Conservation (phyloP, 2,888 invertebrate species). For the Lissonota sp. region DNA sequence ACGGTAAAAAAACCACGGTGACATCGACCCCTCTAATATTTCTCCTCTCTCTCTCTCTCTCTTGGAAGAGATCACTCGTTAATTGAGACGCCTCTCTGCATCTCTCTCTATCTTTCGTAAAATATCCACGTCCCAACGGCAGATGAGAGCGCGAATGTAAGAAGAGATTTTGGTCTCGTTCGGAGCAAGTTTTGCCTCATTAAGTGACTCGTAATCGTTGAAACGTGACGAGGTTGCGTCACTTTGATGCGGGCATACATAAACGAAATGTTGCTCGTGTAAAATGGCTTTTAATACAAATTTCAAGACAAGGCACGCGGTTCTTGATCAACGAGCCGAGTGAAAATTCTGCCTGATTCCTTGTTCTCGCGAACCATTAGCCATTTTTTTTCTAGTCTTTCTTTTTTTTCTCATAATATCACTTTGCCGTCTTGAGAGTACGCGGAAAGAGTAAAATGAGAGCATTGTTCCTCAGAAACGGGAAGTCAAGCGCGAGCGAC, state of each 20-base stretch:
- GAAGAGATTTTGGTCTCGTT: constrained; percentile 44
- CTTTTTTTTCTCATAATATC: constrained; percentile 15
- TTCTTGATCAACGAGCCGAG: constrained; percentile 68
- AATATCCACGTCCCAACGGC: constrained; percentile 26
- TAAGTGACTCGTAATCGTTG: constrained; percentile 49
- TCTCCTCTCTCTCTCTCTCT: constrained; percentile 2
- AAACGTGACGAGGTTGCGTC: constrained; percentile 51
- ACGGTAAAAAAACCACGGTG: constrained; percentile 39
- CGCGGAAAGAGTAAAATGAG: constrained; percentile 50
- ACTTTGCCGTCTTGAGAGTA: constrained; percentile 16
- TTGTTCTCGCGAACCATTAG: constrained; percentile 40
- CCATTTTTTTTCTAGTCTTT: constrained; percentile 9
- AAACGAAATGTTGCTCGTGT: neutral
- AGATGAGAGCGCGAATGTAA: constrained; percentile 16
- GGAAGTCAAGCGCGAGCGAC: neutral
- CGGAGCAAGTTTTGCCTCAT: constrained; percentile 52
- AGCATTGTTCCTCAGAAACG: constrained; percentile 45
- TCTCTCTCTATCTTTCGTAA: constrained; percentile 47
- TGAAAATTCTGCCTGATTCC: constrained; percentile 53
- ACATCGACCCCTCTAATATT: constrained; percentile 57
- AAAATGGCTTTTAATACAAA: constrained; percentile 31
- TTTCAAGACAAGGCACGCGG: constrained; percentile 42
- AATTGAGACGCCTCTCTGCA: constrained; percentile 73
- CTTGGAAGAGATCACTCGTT: constrained; percentile 61
- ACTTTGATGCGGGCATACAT: neutral